Conservation (phyloP, 30 jellyfish, hydroid and myxozoan genomes). For the Nemopilema nomurai region DNA sequence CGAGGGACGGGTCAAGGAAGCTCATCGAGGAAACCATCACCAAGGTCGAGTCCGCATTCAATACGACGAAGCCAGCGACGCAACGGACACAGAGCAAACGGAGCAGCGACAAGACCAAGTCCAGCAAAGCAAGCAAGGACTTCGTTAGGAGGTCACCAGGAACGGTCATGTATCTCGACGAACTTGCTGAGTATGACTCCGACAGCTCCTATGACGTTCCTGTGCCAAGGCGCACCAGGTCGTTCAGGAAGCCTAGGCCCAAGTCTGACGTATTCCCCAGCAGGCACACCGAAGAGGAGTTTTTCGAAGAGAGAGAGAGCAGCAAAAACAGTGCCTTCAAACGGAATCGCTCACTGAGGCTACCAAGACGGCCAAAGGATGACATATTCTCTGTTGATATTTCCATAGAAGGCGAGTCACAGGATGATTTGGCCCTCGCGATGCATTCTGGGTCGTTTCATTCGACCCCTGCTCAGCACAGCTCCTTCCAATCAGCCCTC, state of each 20-base stretch:
- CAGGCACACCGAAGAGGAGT: not conserved
- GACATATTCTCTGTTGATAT: slow-evolving; percentile 66
- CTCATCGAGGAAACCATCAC: slow-evolving; percentile 37
- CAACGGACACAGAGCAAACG: not conserved
- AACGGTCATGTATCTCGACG: slow-evolving; percentile 60
- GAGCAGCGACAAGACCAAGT: not conserved
- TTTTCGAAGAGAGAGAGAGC: not conserved
- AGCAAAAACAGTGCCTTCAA: not conserved
- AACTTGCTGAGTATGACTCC: slow-evolving; percentile 55
- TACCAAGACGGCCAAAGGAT: slow-evolving; percentile 50
- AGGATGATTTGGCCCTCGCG: slow-evolving; percentile 30
- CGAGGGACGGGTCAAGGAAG: too few species aligned
- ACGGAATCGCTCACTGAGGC: slow-evolving; percentile 42
- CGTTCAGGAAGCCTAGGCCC: slow-evolving; percentile 64
- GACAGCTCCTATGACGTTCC: slow-evolving; percentile 54
- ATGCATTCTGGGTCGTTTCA: slow-evolving; percentile 2
- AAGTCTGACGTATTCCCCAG: slow-evolving; percentile 45
- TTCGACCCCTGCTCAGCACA: not conserved
- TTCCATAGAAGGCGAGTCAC: slow-evolving; percentile 33
- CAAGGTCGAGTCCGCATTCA: slow-evolving; percentile 54
- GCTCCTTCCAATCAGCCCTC: not conserved
- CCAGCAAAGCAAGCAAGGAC: not conserved
- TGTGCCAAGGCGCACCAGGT: slow-evolving; percentile 37
- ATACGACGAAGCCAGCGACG: slow-evolving; percentile 5
- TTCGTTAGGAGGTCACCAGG: slow-evolving; percentile 39